Base-by-base conservation (phyloP, 2,888 invertebrate genomes). In the Andricus curvator region DNA sequence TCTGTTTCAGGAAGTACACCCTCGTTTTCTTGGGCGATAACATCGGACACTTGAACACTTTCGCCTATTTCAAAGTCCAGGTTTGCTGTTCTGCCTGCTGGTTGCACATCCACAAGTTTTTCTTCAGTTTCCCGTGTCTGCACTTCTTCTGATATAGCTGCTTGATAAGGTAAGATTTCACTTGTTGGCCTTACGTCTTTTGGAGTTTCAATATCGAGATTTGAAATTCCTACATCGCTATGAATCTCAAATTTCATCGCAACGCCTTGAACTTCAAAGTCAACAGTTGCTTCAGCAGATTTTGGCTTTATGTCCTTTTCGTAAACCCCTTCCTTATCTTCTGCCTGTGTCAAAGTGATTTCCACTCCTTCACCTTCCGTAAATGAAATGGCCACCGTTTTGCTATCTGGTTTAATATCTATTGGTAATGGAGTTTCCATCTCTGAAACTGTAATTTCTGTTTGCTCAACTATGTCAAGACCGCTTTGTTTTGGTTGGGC, bases 341-440 rank as follows among this genome's bases (percentile, higher is more conserved):
- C 90, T 4, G 91, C 84, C 79, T 91, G 89, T 0, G 93, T 92
- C 86, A 93, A 90, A 9, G 94, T 95, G 20, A 96, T 93, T 88
- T 94, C 94, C 68, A 96, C 85, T 85, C 95, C 91, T 93, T 95
- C 94, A 88, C 92, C 94, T 93, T 93, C 94, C 89, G 93, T 94
- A 91, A 94, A 95, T 48, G 88, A 93, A 48, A 94, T 88, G 78
- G 93, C 92, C 11, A 93, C 94, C 37, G 90, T 92, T 88, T 95
- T 96, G 81, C 91, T 91, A 82, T 94, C 95, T 20, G 94, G 95
- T 87, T 92, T 93, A 13, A 93, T 83, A 79, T 93, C 92, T 62
- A 88, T 88, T n/a, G 85, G 84, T 79, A 94, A 92, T 66, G 91
- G 88, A 5, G 94, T 92, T 92, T 95, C 94, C 84, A 93, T 94